Evolutionary conservation across 2,888 invertebrate genomes (phyloP).

Genomic region (Oxytorus armatus): DNA sequence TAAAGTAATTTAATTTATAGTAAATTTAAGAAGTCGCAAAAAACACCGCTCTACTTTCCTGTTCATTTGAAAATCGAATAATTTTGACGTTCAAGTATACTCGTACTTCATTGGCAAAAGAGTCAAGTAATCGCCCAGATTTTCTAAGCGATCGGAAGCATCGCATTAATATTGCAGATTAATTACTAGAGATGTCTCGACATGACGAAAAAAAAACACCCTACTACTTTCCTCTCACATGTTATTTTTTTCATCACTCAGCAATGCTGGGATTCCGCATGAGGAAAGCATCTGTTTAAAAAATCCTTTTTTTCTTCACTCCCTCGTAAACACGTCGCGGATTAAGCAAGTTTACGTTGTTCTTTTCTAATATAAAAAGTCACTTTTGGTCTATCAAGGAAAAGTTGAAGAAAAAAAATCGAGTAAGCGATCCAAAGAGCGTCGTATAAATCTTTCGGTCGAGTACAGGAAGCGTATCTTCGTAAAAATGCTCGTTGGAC

Average conservation of each 20-base stretch:
- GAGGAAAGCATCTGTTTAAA: background rate
- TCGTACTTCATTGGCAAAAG: too few species aligned
- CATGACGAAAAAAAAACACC: too few species aligned
- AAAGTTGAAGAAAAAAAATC: background rate
- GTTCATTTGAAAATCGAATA: too few species aligned
- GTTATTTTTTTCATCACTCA: background rate
- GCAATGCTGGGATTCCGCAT: background rate
- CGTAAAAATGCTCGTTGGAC: background rate
- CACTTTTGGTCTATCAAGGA: background rate
- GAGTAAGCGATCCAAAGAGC: background rate
- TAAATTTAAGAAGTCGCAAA: too few species aligned
- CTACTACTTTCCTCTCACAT: too few species aligned
- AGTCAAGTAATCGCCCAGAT: too few species aligned
- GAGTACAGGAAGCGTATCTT: background rate
- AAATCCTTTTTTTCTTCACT: background rate
- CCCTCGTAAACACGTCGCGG: background rate
- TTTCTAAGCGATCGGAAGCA: too few species aligned
- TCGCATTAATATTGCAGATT: too few species aligned
- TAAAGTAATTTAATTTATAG: too few species aligned
- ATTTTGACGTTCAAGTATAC: too few species aligned
- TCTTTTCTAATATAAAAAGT: background rate
- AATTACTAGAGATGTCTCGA: too few species aligned
- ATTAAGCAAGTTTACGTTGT: background rate
- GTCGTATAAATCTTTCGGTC: constrained; percentile 27
- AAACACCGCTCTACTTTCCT: too few species aligned